Evolutionary conservation across 1,140 invertebrate species (phyloP).

Genomic region (Drosophila hydei): DNA sequence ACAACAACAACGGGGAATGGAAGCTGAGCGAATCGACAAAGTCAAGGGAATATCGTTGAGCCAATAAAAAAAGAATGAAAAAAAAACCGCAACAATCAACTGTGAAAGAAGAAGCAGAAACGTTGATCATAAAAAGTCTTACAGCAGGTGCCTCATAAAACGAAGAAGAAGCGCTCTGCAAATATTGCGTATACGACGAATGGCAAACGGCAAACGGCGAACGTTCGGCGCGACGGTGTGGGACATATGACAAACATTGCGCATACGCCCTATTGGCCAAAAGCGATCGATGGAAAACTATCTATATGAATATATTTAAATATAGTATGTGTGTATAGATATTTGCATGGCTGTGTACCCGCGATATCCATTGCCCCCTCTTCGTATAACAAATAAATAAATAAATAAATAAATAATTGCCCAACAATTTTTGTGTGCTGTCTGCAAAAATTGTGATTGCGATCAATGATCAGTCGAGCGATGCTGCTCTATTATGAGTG

Average conservation of each 20-base stretch:
- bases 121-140: conserved; percentile 1
- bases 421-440: conserved; percentile 75
- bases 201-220: too few species aligned
- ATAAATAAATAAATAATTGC: conserved; percentile 71
- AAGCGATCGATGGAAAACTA: conserved; percentile 22
- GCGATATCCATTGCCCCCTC: neutral
- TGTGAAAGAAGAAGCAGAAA: neutral
- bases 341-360: neutral
- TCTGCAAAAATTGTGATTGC: conserved; percentile 74
- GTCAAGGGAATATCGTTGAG: neutral
- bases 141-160: neutral
- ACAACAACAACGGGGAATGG: too few species aligned
- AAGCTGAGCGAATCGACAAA: conserved; percentile 5
- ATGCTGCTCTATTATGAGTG: neutral
- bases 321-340: too few species aligned
- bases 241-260: conserved; percentile 22
- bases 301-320: neutral
- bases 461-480: conserved; percentile 50
- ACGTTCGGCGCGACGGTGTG: neutral
- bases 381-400: conserved; percentile 10
- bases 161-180: neutral
- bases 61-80: neutral
- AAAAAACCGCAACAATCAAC: neutral
- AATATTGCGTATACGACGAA: conserved; percentile 21
- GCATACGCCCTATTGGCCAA: conserved; percentile 22